These are phyloP conservation scores for Chouioia cunea DNA, from an alignment of 2,888 invertebrate species.

Conservation along the genomic window DNA sequence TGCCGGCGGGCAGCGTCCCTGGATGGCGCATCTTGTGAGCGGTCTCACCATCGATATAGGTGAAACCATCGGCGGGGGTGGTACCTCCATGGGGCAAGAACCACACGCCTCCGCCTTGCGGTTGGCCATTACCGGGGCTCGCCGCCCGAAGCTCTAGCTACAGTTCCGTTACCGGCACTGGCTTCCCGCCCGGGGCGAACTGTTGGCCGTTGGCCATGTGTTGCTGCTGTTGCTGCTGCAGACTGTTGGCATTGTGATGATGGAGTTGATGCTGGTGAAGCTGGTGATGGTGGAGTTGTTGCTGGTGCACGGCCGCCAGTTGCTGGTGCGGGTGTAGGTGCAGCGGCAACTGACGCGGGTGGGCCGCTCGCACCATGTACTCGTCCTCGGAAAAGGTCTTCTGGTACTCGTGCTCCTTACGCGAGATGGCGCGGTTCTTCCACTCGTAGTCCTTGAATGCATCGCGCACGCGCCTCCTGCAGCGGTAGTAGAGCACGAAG, in stretches of 20 bases:
- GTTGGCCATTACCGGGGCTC: conserved; percentile 68
- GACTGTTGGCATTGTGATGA: conserved; percentile 63
- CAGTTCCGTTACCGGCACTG: conserved; percentile 92
- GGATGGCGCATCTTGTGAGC: conserved; percentile 71
- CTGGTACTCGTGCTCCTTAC: conserved; percentile 90
- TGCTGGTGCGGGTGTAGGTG: conserved; percentile 57
- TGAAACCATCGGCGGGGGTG: conserved; percentile 81
- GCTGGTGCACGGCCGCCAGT: conserved; percentile 63
- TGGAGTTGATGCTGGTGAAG: conserved; percentile 67
- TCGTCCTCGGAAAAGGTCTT: conserved; percentile 92
- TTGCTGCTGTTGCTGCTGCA: conserved; percentile 66
- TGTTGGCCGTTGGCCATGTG: conserved; percentile 69
- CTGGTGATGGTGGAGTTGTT: conserved; percentile 62
- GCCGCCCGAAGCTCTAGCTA: conserved; percentile 97
- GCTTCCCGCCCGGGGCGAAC: conserved; percentile 70
- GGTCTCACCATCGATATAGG: conserved; percentile 79
- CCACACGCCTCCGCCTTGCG: conserved; percentile 77
- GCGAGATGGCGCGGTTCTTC: conserved; percentile 79
- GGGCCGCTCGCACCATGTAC: conserved; percentile 80
- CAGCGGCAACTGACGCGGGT: conserved; percentile 69
- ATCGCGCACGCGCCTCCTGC: conserved; percentile 84
- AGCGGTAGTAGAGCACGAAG: conserved; percentile 80
- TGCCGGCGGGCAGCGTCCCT: conserved; percentile 66
- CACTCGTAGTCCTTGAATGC: conserved; percentile 86
- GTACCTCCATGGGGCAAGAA: conserved; percentile 75